phyloP scores from a whole-genome alignment of 2,113 vertebrate species.

The Dipodomys ordii region DNA sequence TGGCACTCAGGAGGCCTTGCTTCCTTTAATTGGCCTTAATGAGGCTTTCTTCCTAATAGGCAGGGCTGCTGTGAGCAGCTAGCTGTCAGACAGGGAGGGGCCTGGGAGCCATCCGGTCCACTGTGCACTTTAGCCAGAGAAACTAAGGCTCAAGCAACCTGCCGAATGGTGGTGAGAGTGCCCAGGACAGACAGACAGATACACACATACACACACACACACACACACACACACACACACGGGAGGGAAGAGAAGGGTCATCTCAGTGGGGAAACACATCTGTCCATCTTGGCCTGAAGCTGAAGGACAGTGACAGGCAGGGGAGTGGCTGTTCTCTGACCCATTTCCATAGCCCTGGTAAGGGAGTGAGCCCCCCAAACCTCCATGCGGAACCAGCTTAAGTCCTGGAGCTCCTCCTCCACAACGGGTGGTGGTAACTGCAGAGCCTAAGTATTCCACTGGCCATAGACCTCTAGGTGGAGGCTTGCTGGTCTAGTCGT shows the following conservation, averaged over 20 bases:
- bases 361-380: neutral
- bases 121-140: neutral
- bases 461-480: neutral
- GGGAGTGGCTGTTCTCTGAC: neutral
- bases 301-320: neutral
- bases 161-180: too few relatives aligned
- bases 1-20: neutral
- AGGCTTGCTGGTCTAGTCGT: neutral
- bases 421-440: neutral
- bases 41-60: constrained; percentile 40
- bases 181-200: too few relatives aligned
- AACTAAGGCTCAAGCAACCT: neutral
- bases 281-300: neutral
- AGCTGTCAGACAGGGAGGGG: neutral
- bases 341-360: neutral
- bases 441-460: neutral
- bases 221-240: too few relatives aligned
- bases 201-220: too few relatives aligned
- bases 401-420: neutral
- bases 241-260: too few relatives aligned
- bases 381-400: neutral
- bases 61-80: neutral
- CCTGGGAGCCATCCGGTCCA: neutral
- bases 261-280: neutral
- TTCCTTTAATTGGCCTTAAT: constrained; percentile 48